phyloP scores from a whole-genome alignment of 2,888 invertebrate genomes.

The Ommatoiulus sabulosus region DNA sequence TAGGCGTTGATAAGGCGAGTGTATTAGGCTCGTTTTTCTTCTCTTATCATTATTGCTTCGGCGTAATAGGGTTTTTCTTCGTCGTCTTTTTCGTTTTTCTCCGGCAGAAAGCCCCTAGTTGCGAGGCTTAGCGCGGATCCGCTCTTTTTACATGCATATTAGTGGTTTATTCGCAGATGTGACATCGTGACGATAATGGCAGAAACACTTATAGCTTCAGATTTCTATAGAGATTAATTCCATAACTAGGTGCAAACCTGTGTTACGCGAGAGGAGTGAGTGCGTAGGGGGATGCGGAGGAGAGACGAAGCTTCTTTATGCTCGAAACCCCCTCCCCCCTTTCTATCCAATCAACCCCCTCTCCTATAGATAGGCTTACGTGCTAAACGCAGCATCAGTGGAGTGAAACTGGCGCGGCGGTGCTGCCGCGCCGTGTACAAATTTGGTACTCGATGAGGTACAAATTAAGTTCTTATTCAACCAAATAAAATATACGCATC shows the following conservation, averaged over 20 bases:
- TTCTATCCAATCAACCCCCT: neutral
- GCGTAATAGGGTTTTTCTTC: slow-evolving; percentile 35
- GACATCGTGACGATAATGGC: slow-evolving; percentile 35
- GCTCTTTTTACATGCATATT: slow-evolving; percentile 43
- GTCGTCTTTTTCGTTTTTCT: slow-evolving; percentile 7
- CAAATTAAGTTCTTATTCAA: no score
- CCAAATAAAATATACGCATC: no score
- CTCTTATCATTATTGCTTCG: slow-evolving; percentile 37
- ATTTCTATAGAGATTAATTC: slow-evolving; percentile 43
- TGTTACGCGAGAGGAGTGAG: slow-evolving; percentile 32
- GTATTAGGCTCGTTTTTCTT: slow-evolving; percentile 22
- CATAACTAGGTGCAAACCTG: slow-evolving; percentile 39
- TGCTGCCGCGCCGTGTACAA: neutral
- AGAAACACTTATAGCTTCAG: slow-evolving; percentile 40
- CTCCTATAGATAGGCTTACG: neutral
- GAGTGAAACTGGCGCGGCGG: neutral
- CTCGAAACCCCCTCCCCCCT: neutral
- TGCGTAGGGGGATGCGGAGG: no score
- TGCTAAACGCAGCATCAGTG: neutral
- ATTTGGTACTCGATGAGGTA: neutral
- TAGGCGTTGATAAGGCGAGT: neutral
- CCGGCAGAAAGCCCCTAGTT: neutral
- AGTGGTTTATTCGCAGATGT: slow-evolving; percentile 43
- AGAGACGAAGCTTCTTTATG: neutral
- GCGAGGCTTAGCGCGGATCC: slow-evolving; percentile 1